Evolutionary conservation across 2,888 invertebrate species (phyloP), one percentile per base, ranked within the genome.

Genomic region (Blera fallax): DNA sequence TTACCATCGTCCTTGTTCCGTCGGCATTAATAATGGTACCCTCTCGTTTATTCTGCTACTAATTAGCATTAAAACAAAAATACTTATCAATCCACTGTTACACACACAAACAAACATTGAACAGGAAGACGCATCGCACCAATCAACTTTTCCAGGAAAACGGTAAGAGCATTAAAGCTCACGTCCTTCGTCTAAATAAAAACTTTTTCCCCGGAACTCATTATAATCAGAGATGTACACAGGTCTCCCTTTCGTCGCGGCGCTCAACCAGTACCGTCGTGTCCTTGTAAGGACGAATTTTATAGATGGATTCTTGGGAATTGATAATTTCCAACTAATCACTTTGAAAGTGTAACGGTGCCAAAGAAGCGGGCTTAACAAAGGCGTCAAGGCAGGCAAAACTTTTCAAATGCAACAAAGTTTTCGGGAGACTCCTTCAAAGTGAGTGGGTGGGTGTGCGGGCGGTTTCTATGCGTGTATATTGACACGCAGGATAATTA

Each of bases 391-490:
- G n/a, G 2, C 6, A 48, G 10, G 1, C 1, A 24, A 50, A 64
- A 64, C 64, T 64, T 65, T 40, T 32, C n/a, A 14, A 50, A 34
- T 50, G 65, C 34, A 50, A 21, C 21, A 50, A 50, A 65, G 11
- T 62, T 21, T 34, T 34, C 2, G 18, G 18, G 11, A 14, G 48
- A 45, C 27, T 27, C 27, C 24, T 27, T 16, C 18, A 64, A 64
- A 29, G 48, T n/a, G 8, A 16, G 24, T 21, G 29, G 18, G 11
- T 11, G 45, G n/a, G 7, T 3, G 4, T 48, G 24, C 2, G 4
- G 24, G 24, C 24, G 24, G 2, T 24, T 24, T 24, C 24, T 24
- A 24, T 2, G 18, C 18, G 16, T 29, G 14, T 3, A 6, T 14
- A 6, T 6, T 54, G 29, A 54, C 54, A 54, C 54, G 29, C 14